Evolutionary conservation across 2,888 invertebrate species (phyloP).

Genomic region (Cosmopolites sordidus): DNA sequence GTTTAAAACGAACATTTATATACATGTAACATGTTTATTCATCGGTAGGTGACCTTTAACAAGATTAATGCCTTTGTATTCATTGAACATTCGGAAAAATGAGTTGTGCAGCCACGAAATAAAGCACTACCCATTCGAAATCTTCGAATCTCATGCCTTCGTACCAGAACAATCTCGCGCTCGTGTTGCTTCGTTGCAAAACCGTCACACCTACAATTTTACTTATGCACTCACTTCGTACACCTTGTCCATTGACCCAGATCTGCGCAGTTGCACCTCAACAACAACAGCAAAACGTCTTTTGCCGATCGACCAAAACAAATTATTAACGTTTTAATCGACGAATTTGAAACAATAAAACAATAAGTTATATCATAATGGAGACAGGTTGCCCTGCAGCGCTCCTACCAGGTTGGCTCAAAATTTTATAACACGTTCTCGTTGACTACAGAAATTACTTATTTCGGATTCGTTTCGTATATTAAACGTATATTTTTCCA

Average conservation of each 20-base stretch:
- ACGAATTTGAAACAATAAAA: no score
- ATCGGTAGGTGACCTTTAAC: neutral
- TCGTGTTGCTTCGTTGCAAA: constrained; percentile 5
- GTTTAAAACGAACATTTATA: neutral
- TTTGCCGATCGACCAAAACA: no score
- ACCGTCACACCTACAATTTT: constrained; percentile 10
- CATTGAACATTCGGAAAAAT: neutral
- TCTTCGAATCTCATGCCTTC: neutral
- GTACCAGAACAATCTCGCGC: neutral
- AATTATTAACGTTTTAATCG: no score
- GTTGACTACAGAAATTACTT: no score
- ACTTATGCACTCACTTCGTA: constrained; percentile 11
- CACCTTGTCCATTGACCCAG: constrained; percentile 15
- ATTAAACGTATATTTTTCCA: no score
- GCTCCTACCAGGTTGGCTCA: no score
- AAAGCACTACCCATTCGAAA: constrained; percentile 1
- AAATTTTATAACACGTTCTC: no score
- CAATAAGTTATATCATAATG: no score
- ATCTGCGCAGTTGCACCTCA: constrained; percentile 3
- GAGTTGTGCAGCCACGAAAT: neutral
- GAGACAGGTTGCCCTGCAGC: no score
- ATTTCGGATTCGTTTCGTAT: no score
- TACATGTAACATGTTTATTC: neutral
- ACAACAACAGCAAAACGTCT: no score
- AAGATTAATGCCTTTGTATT: constrained; percentile 1